Evolutionary conservation across 2,888 invertebrate genomes (phyloP), one percentile per base, ranked within the genome.

Genomic region (Tinea trinotella): DNA sequence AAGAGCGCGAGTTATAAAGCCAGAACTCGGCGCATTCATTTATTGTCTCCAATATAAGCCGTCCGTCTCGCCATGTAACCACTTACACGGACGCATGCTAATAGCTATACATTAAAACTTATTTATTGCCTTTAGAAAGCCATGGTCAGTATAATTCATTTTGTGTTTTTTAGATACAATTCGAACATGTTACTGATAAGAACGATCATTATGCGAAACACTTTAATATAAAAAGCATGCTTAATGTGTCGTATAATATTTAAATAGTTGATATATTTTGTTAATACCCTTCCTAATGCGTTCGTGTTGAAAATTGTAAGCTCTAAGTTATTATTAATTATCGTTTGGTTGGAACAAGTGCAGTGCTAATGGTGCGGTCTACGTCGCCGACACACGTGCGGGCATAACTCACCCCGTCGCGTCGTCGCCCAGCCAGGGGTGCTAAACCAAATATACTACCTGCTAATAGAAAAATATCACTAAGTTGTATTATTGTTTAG

Each of bases 1-100:
- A 66, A 65, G 65, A 67, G 68, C 67, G 67, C 68, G 65, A 62
- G 64, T 67, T 73, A 76, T 76, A 81, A 79, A 79, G 65, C 67
- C 48, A 74, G 67, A 65, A 66, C 70, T 64, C 65, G 62, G 66
- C 48, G 48, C 19, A 17, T 40, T 40, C 70, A 70, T 75, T 78
- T 73, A 74, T 77, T 74, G 72, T 76, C 68, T 70, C 70, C 72
- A 48, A 48, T 20, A 19, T 20, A 9, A 48, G 19, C 18, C 18
- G 20, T 48, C 18, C 18, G 20, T 48, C 18, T n/a, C 18, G 3
- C 3, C 30, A 30, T 30, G 3, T 22, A 22, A 17, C 40, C 6
- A 40, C 40, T 10, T n/a, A 30, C 15, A 12, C 40, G 12, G 2
- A 3, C 48, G 17, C 10, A 48, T 9, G 48, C 48, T 48, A 48